phyloP scores from a whole-genome alignment of 2,113 vertebrate species.

The Pantherophis guttatus region DNA sequence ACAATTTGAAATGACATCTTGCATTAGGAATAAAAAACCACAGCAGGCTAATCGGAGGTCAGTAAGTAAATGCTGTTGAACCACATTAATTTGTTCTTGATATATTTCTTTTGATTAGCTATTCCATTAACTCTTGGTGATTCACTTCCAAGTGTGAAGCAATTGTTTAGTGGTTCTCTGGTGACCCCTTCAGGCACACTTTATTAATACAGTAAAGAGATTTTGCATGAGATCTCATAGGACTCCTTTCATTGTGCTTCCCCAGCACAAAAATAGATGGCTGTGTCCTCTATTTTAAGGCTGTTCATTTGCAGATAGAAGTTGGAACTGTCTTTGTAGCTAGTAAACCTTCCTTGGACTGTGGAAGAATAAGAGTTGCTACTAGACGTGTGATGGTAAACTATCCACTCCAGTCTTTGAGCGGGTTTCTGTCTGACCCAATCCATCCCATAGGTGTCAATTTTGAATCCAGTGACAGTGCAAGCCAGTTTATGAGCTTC shows the following conservation, averaged over 20 bases:
- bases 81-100: no score
- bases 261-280: not conserved
- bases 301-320: not conserved
- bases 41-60: no score
- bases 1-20: no score
- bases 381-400: not conserved
- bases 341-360: not conserved
- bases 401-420: not conserved
- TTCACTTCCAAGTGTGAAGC: no score
- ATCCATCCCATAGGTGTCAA: fast-evolving
- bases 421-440: not conserved
- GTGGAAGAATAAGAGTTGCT: not conserved
- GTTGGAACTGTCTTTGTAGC: not conserved
- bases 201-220: no score
- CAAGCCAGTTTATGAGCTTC: not conserved
- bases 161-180: no score
- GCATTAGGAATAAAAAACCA: no score
- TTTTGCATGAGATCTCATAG: not conserved
- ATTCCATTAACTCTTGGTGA: no score
- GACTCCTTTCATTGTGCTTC: not conserved
- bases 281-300: not conserved
- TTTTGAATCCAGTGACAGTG: not conserved
- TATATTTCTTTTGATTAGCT: no score
- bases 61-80: no score
- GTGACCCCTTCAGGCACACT: no score